These are phyloP conservation scores for Neoniphon sammara DNA, from an alignment of 2,797 vertebrate genomes.

Conservation along the genomic window DNA sequence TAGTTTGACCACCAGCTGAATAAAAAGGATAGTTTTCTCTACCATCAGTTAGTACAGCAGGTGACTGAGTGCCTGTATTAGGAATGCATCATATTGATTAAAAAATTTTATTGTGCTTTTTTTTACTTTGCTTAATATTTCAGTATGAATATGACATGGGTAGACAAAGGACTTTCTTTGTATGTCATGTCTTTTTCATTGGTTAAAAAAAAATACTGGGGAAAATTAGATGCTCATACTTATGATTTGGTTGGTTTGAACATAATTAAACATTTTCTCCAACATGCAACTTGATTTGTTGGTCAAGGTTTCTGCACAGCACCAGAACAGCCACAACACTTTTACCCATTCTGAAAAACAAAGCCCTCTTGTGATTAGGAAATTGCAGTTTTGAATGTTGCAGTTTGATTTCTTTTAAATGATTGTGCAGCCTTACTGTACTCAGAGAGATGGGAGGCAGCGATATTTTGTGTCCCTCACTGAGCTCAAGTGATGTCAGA, in stretches of 20 bases:
- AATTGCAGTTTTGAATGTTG: background rate
- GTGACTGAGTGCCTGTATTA: background rate
- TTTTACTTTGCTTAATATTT: background rate
- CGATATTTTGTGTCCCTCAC: slow-evolving; percentile 56
- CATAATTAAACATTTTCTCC: background rate
- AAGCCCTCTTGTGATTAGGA: background rate
- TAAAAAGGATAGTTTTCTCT: background rate
- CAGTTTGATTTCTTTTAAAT: slow-evolving; percentile 13
- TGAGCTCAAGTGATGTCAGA: slow-evolving; percentile 76
- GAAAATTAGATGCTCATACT: background rate
- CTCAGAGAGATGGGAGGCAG: slow-evolving; percentile 3
- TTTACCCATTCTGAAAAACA: background rate
- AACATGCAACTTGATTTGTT: background rate
- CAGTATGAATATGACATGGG: background rate
- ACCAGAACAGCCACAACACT: background rate
- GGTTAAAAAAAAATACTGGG: background rate
- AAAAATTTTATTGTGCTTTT: background rate
- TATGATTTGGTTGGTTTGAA: background rate
- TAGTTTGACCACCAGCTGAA: background rate
- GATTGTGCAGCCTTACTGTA: slow-evolving; percentile 15
- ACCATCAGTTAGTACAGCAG: background rate
- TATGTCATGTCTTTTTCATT: background rate
- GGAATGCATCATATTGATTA: background rate
- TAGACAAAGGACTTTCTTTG: background rate
- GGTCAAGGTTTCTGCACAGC: no score